These are phyloP conservation scores for Dermatemys mawii DNA, from an alignment of 2,113 vertebrate species.

Conservation along the genomic window DNA sequence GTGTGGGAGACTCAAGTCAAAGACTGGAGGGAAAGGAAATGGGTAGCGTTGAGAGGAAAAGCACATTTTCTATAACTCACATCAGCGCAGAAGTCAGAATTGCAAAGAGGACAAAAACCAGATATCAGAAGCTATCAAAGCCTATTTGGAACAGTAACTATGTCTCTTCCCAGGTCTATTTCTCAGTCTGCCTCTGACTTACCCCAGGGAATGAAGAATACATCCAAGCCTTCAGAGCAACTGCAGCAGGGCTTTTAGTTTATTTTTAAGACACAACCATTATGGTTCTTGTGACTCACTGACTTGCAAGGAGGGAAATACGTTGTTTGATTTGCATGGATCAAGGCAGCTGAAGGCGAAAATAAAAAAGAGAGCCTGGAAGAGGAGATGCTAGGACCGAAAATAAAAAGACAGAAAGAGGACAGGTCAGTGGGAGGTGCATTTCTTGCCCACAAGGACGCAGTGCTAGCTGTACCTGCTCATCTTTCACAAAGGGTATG, in stretches of 20 bases:
- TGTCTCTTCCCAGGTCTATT: not conserved
- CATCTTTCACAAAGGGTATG: not conserved
- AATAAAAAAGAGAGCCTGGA: not conserved
- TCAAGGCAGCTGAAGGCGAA: not conserved
- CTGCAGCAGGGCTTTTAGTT: slow-evolving; percentile 16
- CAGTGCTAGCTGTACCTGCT: not conserved
- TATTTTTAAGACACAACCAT: slow-evolving; percentile 44
- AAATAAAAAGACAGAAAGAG: not conserved
- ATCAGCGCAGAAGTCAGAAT: not conserved
- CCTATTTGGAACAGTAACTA: not conserved
- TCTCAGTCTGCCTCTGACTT: not conserved
- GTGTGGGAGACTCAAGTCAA: not conserved
- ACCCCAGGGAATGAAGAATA: slow-evolving; percentile 13
- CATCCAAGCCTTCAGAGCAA: slow-evolving; percentile 21
- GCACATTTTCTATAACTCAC: not conserved
- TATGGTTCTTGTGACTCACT: slow-evolving; percentile 37
- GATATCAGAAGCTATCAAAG: slow-evolving; percentile 28
- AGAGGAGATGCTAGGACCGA: not conserved
- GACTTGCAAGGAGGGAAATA: slow-evolving; percentile 25
- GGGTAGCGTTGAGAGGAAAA: not conserved
- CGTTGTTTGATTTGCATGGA: slow-evolving; percentile 39
- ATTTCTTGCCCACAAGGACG: not conserved
- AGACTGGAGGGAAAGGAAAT: not conserved
- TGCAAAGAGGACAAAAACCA: slow-evolving; percentile 30
- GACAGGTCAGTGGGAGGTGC: not conserved